A percentile compares a stretch with the other conserved stretches of the same genome.
These are phyloP conservation scores for Gambusia yucatana DNA, from an alignment of 2,797 vertebrate species.

Conservation along the genomic window DNA sequence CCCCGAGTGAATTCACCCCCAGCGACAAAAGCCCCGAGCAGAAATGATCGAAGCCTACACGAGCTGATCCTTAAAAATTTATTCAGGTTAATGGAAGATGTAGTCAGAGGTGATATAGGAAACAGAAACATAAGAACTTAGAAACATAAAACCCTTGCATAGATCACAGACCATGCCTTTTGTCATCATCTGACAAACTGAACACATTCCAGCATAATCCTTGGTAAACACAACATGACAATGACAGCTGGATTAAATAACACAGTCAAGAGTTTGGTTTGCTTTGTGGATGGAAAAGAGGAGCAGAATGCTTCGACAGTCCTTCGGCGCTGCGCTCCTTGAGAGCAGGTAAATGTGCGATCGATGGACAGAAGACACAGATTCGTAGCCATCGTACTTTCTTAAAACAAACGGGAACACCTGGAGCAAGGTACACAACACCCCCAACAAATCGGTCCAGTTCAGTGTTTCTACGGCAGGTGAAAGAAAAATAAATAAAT, in stretches of 20 bases:
- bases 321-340: slow-evolving; percentile 54
- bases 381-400: slow-evolving; percentile 47
- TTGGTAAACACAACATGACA: slow-evolving; percentile 69
- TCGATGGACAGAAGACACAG: slow-evolving; percentile 56
- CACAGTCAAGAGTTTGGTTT: slow-evolving; percentile 60
- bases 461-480: slow-evolving; percentile 56
- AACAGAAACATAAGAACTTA: slow-evolving; percentile 52
- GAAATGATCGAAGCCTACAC: slow-evolving; percentile 66
- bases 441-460: slow-evolving; percentile 44
- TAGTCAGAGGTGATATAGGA: slow-evolving; percentile 80
- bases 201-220: slow-evolving; percentile 75
- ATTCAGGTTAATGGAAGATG: slow-evolving; percentile 84
- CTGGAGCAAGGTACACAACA: slow-evolving; percentile 52
- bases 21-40: slow-evolving; percentile 23
- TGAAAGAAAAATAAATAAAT: background rate
- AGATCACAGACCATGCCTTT: slow-evolving; percentile 86
- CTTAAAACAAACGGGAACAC: slow-evolving; percentile 50
- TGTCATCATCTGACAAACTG: slow-evolving; percentile 78
- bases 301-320: slow-evolving; percentile 66
- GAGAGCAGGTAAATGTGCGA: slow-evolving; percentile 55
- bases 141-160: slow-evolving; percentile 84
- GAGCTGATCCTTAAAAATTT: slow-evolving; percentile 86
- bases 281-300: slow-evolving; percentile 66
- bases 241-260: slow-evolving; percentile 66
- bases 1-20: slow-evolving; percentile 3